phyloP scores from a whole-genome alignment of 2,113 vertebrate species.

The Sylvietta virens region DNA sequence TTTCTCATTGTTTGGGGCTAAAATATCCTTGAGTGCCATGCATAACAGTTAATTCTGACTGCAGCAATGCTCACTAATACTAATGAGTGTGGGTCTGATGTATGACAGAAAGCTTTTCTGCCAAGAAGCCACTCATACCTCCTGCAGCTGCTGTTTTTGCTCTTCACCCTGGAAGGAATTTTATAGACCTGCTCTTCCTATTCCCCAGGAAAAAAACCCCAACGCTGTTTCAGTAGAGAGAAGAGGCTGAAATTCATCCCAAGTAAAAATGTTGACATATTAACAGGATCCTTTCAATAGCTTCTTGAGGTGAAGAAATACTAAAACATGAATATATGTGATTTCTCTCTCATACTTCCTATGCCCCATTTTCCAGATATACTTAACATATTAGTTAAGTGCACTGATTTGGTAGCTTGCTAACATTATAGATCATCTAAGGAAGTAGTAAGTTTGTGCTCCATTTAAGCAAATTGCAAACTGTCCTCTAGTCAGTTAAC shows the following conservation, averaged over 20 bases:
- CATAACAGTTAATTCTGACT: neutral
- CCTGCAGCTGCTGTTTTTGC: constrained; percentile 12
- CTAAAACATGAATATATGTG: neutral
- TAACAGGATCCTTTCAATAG: neutral
- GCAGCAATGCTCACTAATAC: neutral
- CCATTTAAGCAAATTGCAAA: neutral
- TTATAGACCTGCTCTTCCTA: neutral
- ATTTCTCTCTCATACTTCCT: neutral
- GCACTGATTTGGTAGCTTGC: neutral
- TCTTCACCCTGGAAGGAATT: neutral
- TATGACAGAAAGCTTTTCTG: constrained; percentile 8
- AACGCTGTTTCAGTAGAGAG: neutral
- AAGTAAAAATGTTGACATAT: neutral
- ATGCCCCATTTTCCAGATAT: neutral
- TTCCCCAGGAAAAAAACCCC: neutral
- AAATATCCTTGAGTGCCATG: neutral
- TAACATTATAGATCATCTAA: neutral
- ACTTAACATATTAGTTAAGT: neutral
- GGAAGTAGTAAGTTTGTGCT: neutral
- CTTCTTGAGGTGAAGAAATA: neutral
- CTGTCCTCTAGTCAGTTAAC: neutral
- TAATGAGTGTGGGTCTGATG: neutral
- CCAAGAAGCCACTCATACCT: neutral
- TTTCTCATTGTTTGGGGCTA: neutral
- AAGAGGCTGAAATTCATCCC: neutral